Evolutionary conservation across 2,888 invertebrate species (phyloP).

Genomic region (Sinohyriopsis cumingii): DNA sequence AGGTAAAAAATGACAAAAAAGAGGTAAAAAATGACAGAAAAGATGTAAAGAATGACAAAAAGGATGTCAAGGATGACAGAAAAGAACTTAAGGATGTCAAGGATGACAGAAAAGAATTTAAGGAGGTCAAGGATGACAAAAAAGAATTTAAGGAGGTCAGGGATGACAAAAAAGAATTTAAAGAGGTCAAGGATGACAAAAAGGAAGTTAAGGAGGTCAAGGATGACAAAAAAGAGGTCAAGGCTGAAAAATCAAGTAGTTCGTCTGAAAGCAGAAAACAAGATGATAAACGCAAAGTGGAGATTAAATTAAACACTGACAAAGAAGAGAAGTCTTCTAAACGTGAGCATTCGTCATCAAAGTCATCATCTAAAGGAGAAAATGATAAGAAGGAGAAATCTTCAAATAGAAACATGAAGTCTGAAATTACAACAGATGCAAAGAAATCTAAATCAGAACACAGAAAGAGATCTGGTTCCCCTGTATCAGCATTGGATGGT

Average conservation of each 20-base stretch:
- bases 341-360: conserved; percentile 3
- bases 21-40: conserved; percentile 7
- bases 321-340: conserved; percentile 8
- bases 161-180: conserved; percentile 1
- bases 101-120: conserved; percentile 8
- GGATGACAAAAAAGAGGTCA: conserved; percentile 6
- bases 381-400: background rate
- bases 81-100: conserved; percentile 9
- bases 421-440: background rate
- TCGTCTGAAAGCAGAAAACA: conserved; percentile 6
- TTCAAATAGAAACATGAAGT: conserved; percentile 3
- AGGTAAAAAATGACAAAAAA: conserved; percentile 15
- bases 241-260: conserved; percentile 16
- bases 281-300: conserved; percentile 12
- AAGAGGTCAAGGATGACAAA: conserved; percentile 5
- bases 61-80: conserved; percentile 8
- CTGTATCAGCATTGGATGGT: background rate
- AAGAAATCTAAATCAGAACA: background rate
- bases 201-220: conserved; percentile 7
- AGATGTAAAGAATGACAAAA: background rate
- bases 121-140: conserved; percentile 4
- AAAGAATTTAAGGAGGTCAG: background rate
- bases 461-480: background rate
- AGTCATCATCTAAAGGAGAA: conserved; percentile 6
- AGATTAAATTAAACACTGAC: conserved; percentile 6